Conservation (phyloP, 2,797 vertebrate species). For the Todus mexicanus region DNA sequence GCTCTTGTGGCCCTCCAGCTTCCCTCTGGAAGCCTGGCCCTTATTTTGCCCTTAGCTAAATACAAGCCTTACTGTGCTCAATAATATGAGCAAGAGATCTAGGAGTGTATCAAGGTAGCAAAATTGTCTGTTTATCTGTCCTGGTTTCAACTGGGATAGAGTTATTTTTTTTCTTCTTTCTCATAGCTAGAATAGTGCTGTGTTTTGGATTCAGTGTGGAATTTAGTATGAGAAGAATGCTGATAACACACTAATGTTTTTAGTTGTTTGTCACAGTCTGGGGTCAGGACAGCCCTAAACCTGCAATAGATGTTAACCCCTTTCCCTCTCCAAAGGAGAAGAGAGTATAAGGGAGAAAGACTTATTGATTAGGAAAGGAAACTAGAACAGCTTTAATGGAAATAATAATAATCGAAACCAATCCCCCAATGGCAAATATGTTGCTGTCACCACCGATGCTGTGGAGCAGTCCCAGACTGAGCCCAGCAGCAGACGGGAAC, state of each 20-base stretch:
- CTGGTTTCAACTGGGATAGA: neutral
- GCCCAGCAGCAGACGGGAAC: too few species aligned
- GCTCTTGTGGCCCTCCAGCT: neutral
- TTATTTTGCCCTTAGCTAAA: neutral
- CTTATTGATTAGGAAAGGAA: too few species aligned
- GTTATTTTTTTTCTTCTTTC: neutral
- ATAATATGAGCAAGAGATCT: neutral
- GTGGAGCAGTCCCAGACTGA: too few species aligned
- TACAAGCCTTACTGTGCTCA: neutral
- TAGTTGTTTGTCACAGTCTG: too few species aligned
- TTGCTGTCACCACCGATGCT: too few species aligned
- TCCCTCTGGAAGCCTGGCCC: neutral
- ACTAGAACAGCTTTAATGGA: too few species aligned
- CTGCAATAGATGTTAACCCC: too few species aligned
- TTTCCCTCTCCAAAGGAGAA: too few species aligned
- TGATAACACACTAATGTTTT: neutral
- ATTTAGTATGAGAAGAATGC: neutral
- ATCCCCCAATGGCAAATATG: too few species aligned
- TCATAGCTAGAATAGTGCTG: neutral
- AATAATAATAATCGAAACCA: too few species aligned
- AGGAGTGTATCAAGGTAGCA: neutral
- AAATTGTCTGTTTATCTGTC: neutral
- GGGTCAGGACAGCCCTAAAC: too few species aligned
- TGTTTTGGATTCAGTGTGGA: neutral
- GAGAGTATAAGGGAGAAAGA: too few species aligned